Base-by-base conservation (phyloP, 1,140 invertebrate genomes). In the Zaprionus kolodkinae region DNA sequence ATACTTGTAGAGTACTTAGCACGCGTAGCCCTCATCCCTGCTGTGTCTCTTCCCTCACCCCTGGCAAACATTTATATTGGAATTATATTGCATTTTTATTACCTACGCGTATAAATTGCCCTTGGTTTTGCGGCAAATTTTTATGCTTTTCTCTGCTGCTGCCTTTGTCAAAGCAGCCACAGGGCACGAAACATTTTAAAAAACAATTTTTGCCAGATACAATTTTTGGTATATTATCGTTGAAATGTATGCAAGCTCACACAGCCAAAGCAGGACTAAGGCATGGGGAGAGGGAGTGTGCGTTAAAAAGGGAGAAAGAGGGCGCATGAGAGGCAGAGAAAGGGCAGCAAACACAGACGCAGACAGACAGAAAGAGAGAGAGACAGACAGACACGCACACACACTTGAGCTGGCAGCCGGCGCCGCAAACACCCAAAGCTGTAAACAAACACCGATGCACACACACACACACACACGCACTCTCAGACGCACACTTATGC, bases 11-110 rank as follows among this genome's bases (percentile, higher is more conserved):
- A 79, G 83, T 79, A 77, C 66, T 50, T 25, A 12, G 45, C 10
- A 15, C 15, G n/a, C 7, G 15, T n/a, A n/a, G 6, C 40, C 7
- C n/a, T 7, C n/a, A n/a, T 17, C 10, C 5, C 45, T 5, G 10
- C 9, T 48, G 69, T 33, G 0, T 35, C 48, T 45, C 25, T 45
- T 25, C 48, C 45, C 35, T 11, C 35, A 3, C n/a, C 27, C 10
- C 33, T 25, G 40, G 2, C n/a, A 83, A 65, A 59, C 40, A 63
- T 79, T 79, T 83, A 48, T 88, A 78, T 79, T 79, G 76, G 77
- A 80, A 88, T 88, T 87, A 88, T 88, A 87, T 87, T 87, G 84
- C 83, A 88, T 88, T 87, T 87, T 87, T 87, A 87, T 87, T 88
- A 84, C 83, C 73, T 67, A 63, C 66, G 64, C 79, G 76, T 59